Conservation (phyloP, 53 echinoderm and acorn worm genomes). For the Mesocentrotus franciscanus region DNA sequence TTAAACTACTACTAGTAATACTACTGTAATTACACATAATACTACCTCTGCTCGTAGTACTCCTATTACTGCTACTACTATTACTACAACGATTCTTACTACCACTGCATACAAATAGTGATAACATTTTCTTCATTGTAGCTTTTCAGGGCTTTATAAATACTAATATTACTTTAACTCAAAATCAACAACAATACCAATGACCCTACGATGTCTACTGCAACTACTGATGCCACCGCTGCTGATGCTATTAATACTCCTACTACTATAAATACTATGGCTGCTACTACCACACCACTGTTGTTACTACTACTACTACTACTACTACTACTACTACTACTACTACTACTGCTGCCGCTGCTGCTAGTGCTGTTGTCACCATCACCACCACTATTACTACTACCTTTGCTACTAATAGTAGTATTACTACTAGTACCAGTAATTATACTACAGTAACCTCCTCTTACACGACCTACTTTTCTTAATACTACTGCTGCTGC, state of each 20-base stretch:
- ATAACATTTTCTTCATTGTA: background rate
- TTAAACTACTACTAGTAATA: background rate
- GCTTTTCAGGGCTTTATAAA: too few species aligned
- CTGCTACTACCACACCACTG: too few species aligned
- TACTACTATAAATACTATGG: too few species aligned
- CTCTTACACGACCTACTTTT: background rate
- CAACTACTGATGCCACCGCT: background rate
- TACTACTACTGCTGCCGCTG: background rate
- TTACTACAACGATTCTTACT: background rate
- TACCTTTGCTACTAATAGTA: background rate
- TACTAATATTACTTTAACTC: background rate
- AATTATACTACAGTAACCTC: background rate
- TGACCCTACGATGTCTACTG: background rate
- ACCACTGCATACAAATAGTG: background rate
- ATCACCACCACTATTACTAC: background rate
- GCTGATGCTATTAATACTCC: too few species aligned
- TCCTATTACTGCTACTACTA: background rate
- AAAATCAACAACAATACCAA: background rate
- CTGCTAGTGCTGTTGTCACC: background rate
- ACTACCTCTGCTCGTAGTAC: background rate
- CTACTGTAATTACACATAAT: background rate
- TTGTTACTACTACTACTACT: too few species aligned
- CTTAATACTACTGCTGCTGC: background rate
- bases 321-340: background rate
- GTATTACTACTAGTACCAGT: background rate